These are phyloP conservation scores for Gnatocerus cornutus DNA, from an alignment of 2,888 invertebrate genomes.

Conservation along the genomic window DNA sequence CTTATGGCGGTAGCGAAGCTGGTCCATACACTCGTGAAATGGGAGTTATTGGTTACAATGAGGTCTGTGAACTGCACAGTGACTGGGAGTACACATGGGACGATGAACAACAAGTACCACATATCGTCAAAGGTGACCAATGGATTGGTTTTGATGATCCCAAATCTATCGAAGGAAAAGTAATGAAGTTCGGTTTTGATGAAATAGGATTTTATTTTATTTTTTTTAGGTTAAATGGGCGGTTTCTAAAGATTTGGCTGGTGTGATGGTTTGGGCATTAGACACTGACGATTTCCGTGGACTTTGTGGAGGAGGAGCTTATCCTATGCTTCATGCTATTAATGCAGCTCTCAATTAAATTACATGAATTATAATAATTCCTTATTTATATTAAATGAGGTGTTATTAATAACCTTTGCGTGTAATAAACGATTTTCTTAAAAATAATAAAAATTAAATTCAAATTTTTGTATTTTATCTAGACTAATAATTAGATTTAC, in stretches of 20 bases:
- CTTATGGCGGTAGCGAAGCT: slow-evolving; percentile 74
- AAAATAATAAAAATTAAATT: too few species aligned
- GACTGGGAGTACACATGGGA: slow-evolving; percentile 75
- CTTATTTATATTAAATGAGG: too few species aligned
- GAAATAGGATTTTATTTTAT: too few species aligned
- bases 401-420: too few species aligned
- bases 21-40: slow-evolving; percentile 77
- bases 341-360: slow-evolving; percentile 25
- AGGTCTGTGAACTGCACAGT: slow-evolving; percentile 72
- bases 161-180: slow-evolving; percentile 72
- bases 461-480: too few species aligned
- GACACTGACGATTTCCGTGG: slow-evolving; percentile 85
- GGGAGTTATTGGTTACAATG: slow-evolving; percentile 82
- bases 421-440: too few species aligned
- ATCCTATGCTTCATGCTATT: slow-evolving; percentile 55
- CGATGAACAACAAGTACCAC: slow-evolving; percentile 75
- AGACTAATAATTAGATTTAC: too few species aligned
- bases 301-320: slow-evolving; percentile 70
- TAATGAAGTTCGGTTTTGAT: too few species aligned
- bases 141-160: slow-evolving; percentile 82
- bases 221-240: slow-evolving; percentile 59
- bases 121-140: slow-evolving; percentile 74
- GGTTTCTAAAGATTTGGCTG: slow-evolving; percentile 68
- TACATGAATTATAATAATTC: too few species aligned
- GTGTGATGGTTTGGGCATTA: slow-evolving; percentile 85